Conservation (phyloP, 1,140 invertebrate species). For the Pomacea maculata region DNA sequence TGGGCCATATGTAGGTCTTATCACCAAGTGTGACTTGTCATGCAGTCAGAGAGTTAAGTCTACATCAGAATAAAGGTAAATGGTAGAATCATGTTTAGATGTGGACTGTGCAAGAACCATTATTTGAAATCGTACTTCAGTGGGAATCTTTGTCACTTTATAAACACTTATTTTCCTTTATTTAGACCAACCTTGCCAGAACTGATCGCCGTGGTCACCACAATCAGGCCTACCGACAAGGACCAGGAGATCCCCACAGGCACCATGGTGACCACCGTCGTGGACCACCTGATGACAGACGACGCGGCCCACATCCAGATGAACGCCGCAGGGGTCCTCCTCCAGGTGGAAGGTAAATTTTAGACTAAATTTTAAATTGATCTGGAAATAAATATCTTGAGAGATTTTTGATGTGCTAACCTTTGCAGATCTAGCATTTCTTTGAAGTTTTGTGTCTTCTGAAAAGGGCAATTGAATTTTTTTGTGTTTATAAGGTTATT, state of each 20-base stretch:
- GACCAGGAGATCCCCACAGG: slow-evolving; percentile 19
- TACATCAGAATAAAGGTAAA: not conserved
- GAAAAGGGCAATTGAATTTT: no score
- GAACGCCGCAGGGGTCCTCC: slow-evolving; percentile 31
- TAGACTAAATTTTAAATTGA: no score
- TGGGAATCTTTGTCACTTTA: not conserved
- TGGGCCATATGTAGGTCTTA: not conserved
- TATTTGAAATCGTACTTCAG: not conserved
- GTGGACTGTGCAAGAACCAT: not conserved
- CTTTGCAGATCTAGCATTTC: no score
- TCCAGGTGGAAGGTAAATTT: slow-evolving; percentile 18
- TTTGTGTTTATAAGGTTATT: no score
- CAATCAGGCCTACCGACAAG: slow-evolving; percentile 29
- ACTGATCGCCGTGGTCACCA: slow-evolving; percentile 14
- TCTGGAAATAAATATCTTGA: no score
- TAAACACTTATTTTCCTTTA: not conserved
- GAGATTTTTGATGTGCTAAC: no score
- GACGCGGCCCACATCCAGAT: slow-evolving; percentile 21
- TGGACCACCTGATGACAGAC: slow-evolving; percentile 23
- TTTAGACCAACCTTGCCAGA: slow-evolving; percentile 23
- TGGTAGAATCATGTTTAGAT: not conserved
- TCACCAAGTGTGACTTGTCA: not conserved
- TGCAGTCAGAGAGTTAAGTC: not conserved
- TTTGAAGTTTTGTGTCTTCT: no score
- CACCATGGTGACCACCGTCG: slow-evolving; percentile 23